A percentile compares a stretch with the other conserved stretches of the same genome.
Conservation (phyloP, 2,888 invertebrate genomes). For the Philereme vetulata region DNA sequence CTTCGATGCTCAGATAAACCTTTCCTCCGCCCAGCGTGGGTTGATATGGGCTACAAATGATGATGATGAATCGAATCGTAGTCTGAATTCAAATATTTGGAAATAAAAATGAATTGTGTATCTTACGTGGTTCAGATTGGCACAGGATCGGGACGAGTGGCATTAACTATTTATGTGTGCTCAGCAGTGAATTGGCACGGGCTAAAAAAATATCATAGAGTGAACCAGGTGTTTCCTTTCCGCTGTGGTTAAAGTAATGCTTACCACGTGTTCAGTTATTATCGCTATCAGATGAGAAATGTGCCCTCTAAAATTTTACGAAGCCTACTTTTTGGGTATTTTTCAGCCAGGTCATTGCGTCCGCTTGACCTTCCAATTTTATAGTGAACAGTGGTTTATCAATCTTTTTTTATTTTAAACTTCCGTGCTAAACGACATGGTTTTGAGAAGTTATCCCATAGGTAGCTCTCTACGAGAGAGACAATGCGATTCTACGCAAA, state of each 20-base stretch:
- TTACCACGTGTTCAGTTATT: constrained; percentile 23
- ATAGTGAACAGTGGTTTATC: not conserved
- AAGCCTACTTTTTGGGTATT: constrained; percentile 19
- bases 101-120: no score
- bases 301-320: constrained; percentile 32
- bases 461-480: not conserved
- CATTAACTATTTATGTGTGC: no score
- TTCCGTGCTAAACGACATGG: not conserved
- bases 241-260: constrained; percentile 16
- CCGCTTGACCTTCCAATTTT: constrained; percentile 5
- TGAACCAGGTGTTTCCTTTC: not conserved
- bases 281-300: constrained; percentile 31
- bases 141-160: no score
- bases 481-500: no score
- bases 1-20: no score
- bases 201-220: not conserved
- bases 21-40: no score
- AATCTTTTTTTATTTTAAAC: not conserved
- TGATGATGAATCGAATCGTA: no score
- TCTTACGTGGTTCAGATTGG: no score
- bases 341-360: constrained; percentile 8
- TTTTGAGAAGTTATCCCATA: not conserved
- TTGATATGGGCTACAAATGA: no score
- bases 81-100: no score
- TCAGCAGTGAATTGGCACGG: no score